Base-by-base conservation (phyloP, 2,888 invertebrate species). In the Flexamia atlantica region DNA sequence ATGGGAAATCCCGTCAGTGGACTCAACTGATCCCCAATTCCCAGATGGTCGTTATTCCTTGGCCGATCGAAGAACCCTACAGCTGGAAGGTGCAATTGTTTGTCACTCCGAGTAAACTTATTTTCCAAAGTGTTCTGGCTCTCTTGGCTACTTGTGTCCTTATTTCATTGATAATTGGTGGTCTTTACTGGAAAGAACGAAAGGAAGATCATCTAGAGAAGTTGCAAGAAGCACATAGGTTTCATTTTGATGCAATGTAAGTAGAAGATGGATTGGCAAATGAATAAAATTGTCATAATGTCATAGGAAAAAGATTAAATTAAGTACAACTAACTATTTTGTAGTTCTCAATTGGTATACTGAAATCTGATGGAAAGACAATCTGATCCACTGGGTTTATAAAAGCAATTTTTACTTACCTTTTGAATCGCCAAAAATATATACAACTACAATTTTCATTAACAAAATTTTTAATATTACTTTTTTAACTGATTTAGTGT, bases 1-100 rank as follows among this genome's bases (percentile, higher is more conserved):
- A 87, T 88, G 91, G 89, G 88, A 88, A 79, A 87, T 88, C 93
- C n/a, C 94, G 94, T 87, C 94, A 93, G 84, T 98, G 97, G 96
- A 94, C 95, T 0, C 97, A 97, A 90, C 95, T 98, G 81, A 99
- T 99, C 89, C 99, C 99, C 0, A 99, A 99, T 89, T 98, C 99
- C 0, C 99, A 99, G 90, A 95, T 99, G 90, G 96, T 99, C 46
- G 96, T 99, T 0, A 96, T 99, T 85, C 99, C 99, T 0, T 93
- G 94, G 89, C 97, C 97, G 7, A 93, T 94, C 0, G 91, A 93
- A 85, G 92, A 96, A 82, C 95, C 98, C 0, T 92, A 92, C 1
- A 93, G 93, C 87, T 99, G 99, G 99, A 95, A 94, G 88, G 97
- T 96, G 23, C 97, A 97, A 89, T 91, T 99, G 20, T 99, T 98